These are phyloP conservation scores for Malurus elegans DNA, from an alignment of 2,113 vertebrate genomes.

Conservation along the genomic window DNA sequence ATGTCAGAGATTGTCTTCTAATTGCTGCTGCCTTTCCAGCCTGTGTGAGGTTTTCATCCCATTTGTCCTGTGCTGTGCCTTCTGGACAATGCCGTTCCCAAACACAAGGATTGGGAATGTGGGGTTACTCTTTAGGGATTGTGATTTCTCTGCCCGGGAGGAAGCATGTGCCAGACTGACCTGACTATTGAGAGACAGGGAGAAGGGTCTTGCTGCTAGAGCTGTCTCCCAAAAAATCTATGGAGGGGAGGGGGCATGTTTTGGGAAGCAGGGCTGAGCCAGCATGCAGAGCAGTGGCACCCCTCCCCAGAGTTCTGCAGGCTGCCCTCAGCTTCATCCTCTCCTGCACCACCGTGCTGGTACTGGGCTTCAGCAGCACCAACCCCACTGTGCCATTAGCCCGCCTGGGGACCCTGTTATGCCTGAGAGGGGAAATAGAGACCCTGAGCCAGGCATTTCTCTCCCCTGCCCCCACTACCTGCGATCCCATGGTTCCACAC, in stretches of 20 bases:
- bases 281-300: background rate
- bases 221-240: background rate
- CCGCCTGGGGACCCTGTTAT: background rate
- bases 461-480: background rate
- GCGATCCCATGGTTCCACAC: rapidly evolving
- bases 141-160: background rate
- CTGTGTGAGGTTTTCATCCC: background rate
- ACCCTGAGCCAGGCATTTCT: background rate
- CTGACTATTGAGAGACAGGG: background rate
- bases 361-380: background rate
- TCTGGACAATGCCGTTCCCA: rapidly evolving
- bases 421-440: background rate
- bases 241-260: background rate
- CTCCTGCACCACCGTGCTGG: background rate
- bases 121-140: background rate
- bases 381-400: too few species aligned
- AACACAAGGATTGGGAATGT: background rate
- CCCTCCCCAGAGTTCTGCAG: background rate
- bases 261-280: background rate
- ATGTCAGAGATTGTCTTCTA: background rate
- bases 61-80: background rate
- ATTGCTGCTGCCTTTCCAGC: background rate
- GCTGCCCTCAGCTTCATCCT: background rate
- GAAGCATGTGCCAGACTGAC: background rate
- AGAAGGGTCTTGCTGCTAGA: background rate